phyloP scores from a whole-genome alignment of 1,140 invertebrate species.

The Dendroctonus ponderosae region DNA sequence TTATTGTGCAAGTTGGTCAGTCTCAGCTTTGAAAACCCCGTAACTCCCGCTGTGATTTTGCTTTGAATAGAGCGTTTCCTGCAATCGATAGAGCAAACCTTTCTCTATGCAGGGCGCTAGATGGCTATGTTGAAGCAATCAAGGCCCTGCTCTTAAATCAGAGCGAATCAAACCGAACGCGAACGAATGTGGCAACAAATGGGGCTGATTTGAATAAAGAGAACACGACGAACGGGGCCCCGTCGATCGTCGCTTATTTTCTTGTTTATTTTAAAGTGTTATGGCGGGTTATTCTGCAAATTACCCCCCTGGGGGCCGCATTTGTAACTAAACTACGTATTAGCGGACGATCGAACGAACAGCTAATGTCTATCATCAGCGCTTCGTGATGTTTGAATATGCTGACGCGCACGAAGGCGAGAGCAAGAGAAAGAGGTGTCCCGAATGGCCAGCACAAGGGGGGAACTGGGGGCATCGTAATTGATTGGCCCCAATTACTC shows the following conservation, averaged over 20 bases:
- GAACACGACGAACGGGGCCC: slow-evolving; percentile 47
- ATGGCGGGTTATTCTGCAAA: slow-evolving; percentile 52
- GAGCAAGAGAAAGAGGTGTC: slow-evolving; percentile 12
- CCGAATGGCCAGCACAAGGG: not conserved
- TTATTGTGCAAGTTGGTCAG: too few species aligned
- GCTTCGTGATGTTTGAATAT: slow-evolving; percentile 53
- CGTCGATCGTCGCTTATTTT: slow-evolving; percentile 45
- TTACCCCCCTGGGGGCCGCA: slow-evolving; percentile 49
- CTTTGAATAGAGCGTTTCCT: too few species aligned
- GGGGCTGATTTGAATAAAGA: slow-evolving; percentile 49
- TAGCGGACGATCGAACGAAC: slow-evolving; percentile 50
- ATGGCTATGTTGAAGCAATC: too few species aligned
- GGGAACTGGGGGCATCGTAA: slow-evolving; percentile 7
- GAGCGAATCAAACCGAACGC: too few species aligned
- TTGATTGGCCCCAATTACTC: slow-evolving; percentile 18
- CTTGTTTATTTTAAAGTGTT: slow-evolving; percentile 52
- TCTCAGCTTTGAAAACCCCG: too few species aligned
- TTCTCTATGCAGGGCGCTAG: too few species aligned
- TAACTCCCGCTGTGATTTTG: too few species aligned
- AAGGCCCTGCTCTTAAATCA: too few species aligned
- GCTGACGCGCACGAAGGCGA: slow-evolving; percentile 45
- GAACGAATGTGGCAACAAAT: slow-evolving; percentile 17
- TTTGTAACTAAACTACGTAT: slow-evolving; percentile 53
- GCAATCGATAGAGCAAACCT: too few species aligned
- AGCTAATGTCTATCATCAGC: slow-evolving; percentile 51